These are phyloP conservation scores for Drosophila flavopinicola DNA, from an alignment of 2,888 invertebrate species.

Conservation along the genomic window DNA sequence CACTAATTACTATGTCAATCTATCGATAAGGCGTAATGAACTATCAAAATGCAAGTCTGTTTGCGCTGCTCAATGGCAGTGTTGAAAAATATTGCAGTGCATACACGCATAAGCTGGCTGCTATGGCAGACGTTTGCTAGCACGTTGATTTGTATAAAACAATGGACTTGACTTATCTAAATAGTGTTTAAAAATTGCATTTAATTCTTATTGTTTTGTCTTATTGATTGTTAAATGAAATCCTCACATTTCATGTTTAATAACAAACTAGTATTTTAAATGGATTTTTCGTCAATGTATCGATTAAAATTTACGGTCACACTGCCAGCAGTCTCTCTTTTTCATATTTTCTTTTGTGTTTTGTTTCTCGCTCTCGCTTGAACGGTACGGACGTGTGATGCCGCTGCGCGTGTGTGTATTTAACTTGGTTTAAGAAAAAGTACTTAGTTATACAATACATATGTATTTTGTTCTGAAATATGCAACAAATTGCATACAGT, in stretches of 20 bases:
- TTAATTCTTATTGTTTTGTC: too few relatives aligned
- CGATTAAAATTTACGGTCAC: slow-evolving; percentile 7
- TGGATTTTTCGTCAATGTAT: neutral
- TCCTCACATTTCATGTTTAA: neutral
- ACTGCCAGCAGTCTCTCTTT: slow-evolving; percentile 42
- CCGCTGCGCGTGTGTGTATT: slow-evolving; percentile 64
- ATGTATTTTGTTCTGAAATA: slow-evolving; percentile 39
- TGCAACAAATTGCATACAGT: slow-evolving; percentile 47
- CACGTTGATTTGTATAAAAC: neutral
- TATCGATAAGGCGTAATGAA: slow-evolving; percentile 15
- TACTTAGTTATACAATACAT: slow-evolving; percentile 67
- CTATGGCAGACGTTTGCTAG: neutral
- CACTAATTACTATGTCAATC: slow-evolving; percentile 32
- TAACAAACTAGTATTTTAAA: slow-evolving; percentile 14
- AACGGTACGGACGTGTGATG: slow-evolving; percentile 63
- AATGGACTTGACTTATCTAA: neutral
- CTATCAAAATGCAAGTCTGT: slow-evolving; percentile 8
- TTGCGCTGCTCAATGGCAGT: slow-evolving; percentile 1
- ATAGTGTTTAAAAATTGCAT: neutral
- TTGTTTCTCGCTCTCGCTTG: slow-evolving; percentile 65
- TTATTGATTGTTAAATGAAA: neutral
- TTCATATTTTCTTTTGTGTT: slow-evolving; percentile 55
- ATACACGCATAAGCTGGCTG: slow-evolving; percentile 6
- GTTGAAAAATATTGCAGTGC: neutral
- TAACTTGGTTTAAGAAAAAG: slow-evolving; percentile 53